These are phyloP conservation scores for Leptogaster cylindrica DNA, from an alignment of 2,888 invertebrate genomes.

Conservation along the genomic window DNA sequence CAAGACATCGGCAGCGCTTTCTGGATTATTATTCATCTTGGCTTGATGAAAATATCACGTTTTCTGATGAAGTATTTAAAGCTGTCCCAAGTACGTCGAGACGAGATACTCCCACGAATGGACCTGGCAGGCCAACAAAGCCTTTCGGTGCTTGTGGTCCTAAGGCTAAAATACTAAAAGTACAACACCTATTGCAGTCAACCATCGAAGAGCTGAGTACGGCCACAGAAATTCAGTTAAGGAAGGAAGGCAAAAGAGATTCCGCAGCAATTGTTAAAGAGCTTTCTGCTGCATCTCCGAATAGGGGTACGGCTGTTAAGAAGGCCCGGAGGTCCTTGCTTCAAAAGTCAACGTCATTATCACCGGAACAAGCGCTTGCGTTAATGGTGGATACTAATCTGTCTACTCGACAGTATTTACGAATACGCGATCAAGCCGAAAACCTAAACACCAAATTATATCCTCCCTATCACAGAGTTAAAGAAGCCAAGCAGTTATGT, in stretches of 20 bases:
- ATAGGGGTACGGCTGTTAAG: neutral
- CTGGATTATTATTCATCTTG: neutral
- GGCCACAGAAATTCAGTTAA: neutral
- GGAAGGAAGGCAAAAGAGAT: constrained; percentile 3
- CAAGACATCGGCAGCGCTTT: constrained; percentile 4
- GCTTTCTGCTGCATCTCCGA: neutral
- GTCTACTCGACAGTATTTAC: neutral
- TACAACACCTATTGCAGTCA: no score
- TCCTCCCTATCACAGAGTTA: neutral
- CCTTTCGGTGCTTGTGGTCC: no score
- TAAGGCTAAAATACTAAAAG: no score
- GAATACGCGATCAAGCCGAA: neutral
- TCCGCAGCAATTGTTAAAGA: neutral
- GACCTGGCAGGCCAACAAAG: no score
- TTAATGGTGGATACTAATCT: constrained; percentile 4
- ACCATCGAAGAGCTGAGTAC: no score
- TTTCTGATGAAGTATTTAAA: neutral
- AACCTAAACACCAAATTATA: neutral
- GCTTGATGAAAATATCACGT: neutral
- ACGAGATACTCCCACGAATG: no score
- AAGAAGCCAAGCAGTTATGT: neutral
- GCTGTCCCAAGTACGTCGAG: no score
- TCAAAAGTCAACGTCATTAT: no score
- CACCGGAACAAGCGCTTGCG: neutral
- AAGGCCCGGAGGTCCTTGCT: neutral